Conservation (phyloP, 2,888 invertebrate species). For the Ectemnius cavifrons region DNA sequence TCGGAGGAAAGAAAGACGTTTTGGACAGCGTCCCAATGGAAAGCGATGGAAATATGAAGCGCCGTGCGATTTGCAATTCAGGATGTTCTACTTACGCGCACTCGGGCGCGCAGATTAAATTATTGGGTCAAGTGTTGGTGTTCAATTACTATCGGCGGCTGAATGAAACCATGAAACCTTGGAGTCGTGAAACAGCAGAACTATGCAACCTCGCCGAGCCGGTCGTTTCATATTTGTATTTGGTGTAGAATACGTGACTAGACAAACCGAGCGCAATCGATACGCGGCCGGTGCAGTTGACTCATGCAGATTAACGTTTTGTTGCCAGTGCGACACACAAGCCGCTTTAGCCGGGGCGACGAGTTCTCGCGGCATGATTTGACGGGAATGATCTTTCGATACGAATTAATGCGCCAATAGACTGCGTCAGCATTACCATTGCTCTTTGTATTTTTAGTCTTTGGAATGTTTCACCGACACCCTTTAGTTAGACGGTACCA, state of each 20-base stretch:
- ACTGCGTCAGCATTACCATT: too few species aligned
- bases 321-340: too few species aligned
- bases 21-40: not conserved
- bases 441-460: too few species aligned
- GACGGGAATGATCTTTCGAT: too few species aligned
- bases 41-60: too few species aligned
- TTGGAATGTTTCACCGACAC: too few species aligned
- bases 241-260: not conserved
- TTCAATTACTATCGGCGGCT: not conserved
- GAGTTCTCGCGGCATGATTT: not conserved
- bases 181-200: not conserved
- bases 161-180: constrained; percentile 1
- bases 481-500: too few species aligned
- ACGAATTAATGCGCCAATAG: too few species aligned
- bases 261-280: not conserved
- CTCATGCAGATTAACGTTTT: not conserved
- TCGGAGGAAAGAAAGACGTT: too few species aligned
- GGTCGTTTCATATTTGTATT: not conserved
- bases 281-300: not conserved
- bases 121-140: constrained; percentile 1
- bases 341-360: constrained; percentile 6
- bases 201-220: not conserved
- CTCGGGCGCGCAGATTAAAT: not conserved
- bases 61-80: not conserved
- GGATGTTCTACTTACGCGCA: constrained; percentile 2